Base-by-base conservation (phyloP, 2,888 invertebrate species). In the Gastracanthus pulcherrimus region DNA sequence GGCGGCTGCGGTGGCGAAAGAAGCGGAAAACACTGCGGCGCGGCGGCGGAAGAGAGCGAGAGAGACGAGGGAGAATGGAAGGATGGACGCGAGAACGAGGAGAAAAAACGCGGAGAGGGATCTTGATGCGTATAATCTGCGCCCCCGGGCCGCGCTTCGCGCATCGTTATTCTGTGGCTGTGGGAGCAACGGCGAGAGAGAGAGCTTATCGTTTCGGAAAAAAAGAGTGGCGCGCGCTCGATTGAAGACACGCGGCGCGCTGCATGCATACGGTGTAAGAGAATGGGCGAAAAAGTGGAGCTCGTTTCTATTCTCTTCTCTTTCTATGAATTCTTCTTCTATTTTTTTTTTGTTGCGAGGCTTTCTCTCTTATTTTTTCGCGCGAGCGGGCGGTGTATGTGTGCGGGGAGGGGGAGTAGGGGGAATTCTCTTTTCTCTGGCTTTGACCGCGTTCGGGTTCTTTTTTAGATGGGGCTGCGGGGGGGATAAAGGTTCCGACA, bases 81-180 rank as follows among this genome's bases (percentile, higher is more conserved):
- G n/a, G n/a, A n/a, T n/a, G n/a, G n/a, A n/a, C n/a, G n/a, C n/a
- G n/a, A n/a, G n/a, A n/a, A n/a, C n/a, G n/a, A n/a, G n/a, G n/a
- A n/a, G n/a, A n/a, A n/a, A n/a, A n/a, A n/a, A n/a, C n/a, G 11
- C 62, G 70, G 51, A 58, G 38, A 70, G 34, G 45, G 51, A 79
- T 71, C 72, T 72, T 66, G 80, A 62, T 80, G 80, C 75, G 80
- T 69, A 80, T 80, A 80, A 80, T 75, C 72, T 51, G 48, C n/a
- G 69, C 80, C 62, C n/a, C 29, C 36, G 34, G 67, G 80, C 79
- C 51, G 23, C 51, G 31, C 31, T 6, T 58, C 60, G 48, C 38
- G 36, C 81, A 38, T 81, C 81, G 60, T 81, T 76, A 81, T 76
- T 76, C 81, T 76, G 64, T 62, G 1, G 13, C n/a, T 6, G 2